These are phyloP conservation scores for Arctocebus calabarensis DNA, from an alignment of 2,797 vertebrate species.

Conservation along the genomic window DNA sequence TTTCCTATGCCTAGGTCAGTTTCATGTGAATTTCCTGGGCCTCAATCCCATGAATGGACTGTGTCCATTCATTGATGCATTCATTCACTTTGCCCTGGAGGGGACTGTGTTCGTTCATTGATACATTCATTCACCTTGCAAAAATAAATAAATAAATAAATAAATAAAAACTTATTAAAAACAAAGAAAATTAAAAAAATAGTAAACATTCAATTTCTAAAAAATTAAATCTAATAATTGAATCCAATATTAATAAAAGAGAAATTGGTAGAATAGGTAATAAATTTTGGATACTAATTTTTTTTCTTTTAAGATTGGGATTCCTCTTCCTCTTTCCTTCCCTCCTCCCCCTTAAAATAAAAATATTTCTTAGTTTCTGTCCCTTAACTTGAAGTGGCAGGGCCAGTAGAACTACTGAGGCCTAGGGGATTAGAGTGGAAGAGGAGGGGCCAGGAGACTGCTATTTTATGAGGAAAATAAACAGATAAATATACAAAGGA, in stretches of 20 bases:
- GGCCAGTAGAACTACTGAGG: background rate
- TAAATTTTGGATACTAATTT: background rate
- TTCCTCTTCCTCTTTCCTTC: background rate
- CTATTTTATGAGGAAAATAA: background rate
- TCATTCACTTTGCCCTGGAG: too few relatives aligned
- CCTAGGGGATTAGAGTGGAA: too few relatives aligned
- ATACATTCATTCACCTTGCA: too few relatives aligned
- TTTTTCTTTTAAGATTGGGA: background rate
- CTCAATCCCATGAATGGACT: too few relatives aligned
- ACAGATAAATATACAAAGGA: background rate
- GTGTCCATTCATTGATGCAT: too few relatives aligned
- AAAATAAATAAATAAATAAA: too few relatives aligned
- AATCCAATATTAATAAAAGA: conserved; percentile 3
- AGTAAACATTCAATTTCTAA: background rate
- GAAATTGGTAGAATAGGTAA: background rate
- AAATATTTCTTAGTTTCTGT: background rate
- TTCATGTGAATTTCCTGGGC: too few relatives aligned
- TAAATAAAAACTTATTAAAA: too few relatives aligned
- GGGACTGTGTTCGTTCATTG: too few relatives aligned
- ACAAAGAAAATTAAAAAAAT: too few relatives aligned
- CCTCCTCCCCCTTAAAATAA: background rate
- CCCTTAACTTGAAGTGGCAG: background rate
- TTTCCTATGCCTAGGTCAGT: too few relatives aligned
- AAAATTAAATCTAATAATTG: conserved; percentile 18
- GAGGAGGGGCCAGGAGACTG: background rate